Evolutionary conservation across 2,797 vertebrate species (phyloP).

Genomic region (Trachops cirrhosus): DNA sequence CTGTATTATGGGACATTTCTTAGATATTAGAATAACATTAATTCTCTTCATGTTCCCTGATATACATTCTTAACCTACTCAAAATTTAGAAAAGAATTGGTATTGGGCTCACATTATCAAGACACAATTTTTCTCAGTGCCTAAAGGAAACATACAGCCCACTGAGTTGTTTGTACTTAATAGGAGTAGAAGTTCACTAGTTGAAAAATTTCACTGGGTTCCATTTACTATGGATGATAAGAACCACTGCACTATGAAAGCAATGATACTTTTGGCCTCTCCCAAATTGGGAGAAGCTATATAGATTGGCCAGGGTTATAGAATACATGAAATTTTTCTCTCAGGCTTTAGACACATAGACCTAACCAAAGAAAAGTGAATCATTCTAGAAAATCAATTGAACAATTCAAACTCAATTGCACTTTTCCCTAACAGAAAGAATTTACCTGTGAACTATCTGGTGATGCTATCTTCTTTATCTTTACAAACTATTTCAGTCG

Average conservation of each 20-base stretch:
- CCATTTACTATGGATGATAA: neutral
- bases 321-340: neutral
- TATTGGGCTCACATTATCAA: neutral
- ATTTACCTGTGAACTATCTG: neutral
- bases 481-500: neutral
- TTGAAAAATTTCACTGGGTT: neutral
- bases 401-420: neutral
- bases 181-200: neutral
- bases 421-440: constrained; percentile 33
- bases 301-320: neutral
- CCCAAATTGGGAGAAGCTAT: neutral
- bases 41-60: neutral
- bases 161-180: neutral
- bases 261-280: neutral
- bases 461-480: neutral
- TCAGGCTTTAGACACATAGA: neutral
- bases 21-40: constrained; percentile 33
- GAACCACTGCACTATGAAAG: neutral
- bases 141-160: neutral
- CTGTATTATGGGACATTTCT: neutral
- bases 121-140: neutral
- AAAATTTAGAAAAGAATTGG: neutral
- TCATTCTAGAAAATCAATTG: neutral
- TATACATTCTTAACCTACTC: constrained; percentile 5
- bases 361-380: neutral